Evolutionary conservation across 2,888 invertebrate genomes (phyloP).

Genomic region (Zootermopsis nevadensis): DNA sequence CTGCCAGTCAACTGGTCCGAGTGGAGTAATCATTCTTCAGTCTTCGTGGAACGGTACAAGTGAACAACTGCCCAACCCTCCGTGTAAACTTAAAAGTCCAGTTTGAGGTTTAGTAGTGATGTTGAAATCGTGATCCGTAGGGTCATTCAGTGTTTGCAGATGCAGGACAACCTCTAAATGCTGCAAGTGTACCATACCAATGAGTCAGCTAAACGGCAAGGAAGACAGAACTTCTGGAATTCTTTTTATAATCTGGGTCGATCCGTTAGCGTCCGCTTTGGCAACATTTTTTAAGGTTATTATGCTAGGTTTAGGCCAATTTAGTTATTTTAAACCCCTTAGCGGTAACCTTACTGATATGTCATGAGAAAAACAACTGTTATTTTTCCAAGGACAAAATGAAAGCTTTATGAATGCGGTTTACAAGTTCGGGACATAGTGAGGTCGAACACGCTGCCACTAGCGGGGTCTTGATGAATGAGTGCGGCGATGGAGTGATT

Average conservation of each 20-base stretch:
- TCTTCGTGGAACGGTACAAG: neutral
- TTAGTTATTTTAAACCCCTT: neutral
- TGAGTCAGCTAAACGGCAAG: neutral
- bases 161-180: neutral
- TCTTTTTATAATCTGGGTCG: neutral
- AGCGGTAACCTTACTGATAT: too few species aligned
- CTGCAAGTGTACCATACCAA: neutral
- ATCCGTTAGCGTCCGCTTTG: neutral
- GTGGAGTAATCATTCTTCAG: too few species aligned
- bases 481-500: too few species aligned
- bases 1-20: too few species aligned
- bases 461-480: too few species aligned
- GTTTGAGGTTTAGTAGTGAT: neutral
- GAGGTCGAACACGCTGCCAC: too few species aligned
- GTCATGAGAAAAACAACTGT: too few species aligned
- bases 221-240: constrained; percentile 4
- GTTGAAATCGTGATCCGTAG: neutral
- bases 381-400: too few species aligned
- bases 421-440: too few species aligned
- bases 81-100: neutral
- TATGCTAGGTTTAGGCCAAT: neutral
- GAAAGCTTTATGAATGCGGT: too few species aligned
- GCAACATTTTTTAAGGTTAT: neutral
- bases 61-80: neutral
- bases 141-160: neutral